These are phyloP conservation scores for Lepus oiostolus DNA, from an alignment of 2,797 vertebrate species.

Conservation along the genomic window DNA sequence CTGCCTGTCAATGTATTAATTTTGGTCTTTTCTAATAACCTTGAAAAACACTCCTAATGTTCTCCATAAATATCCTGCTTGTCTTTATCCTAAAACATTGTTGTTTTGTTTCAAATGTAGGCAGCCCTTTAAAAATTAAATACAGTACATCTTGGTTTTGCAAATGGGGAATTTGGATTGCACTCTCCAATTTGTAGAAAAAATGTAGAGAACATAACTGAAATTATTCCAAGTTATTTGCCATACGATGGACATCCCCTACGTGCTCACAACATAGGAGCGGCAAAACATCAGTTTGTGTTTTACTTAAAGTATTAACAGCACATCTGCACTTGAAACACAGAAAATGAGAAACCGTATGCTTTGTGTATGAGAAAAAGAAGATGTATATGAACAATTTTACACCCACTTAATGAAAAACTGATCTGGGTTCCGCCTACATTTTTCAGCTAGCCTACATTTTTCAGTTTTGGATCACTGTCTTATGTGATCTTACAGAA, in stretches of 20 bases:
- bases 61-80: slow-evolving; percentile 7
- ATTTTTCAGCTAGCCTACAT: neutral
- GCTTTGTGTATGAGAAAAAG: neutral
- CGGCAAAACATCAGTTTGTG: slow-evolving; percentile 27
- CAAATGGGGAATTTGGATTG: slow-evolving; percentile 7
- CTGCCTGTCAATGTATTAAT: neutral
- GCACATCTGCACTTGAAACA: neutral
- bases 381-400: neutral
- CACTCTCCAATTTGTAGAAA: slow-evolving; percentile 25
- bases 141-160: neutral
- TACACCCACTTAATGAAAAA: neutral
- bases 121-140: neutral
- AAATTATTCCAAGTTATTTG: slow-evolving; percentile 26
- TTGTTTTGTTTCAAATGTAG: slow-evolving; percentile 43
- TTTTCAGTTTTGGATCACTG: slow-evolving; percentile 6
- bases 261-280: neutral
- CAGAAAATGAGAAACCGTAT: neutral
- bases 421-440: neutral
- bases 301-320: slow-evolving; percentile 22
- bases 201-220: neutral
- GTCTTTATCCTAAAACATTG: neutral
- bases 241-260: neutral
- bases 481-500: neutral
- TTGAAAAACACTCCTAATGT: neutral
- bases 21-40: neutral